Conservation (phyloP, 2,113 vertebrate species). For the Cygnus atratus region DNA sequence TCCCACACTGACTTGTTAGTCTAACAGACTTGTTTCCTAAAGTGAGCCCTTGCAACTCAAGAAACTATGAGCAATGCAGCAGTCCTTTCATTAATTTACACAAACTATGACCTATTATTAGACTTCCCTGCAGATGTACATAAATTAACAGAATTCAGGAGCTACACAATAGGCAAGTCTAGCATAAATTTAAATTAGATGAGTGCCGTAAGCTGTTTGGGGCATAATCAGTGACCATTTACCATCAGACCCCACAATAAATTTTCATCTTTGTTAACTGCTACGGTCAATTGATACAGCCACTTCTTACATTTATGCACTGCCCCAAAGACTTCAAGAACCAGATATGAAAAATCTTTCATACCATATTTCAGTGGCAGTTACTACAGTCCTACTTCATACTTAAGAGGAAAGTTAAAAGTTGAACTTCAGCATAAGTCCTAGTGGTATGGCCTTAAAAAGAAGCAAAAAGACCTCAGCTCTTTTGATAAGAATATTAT, state of each 20-base stretch:
- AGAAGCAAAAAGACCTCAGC: background rate
- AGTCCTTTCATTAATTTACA: background rate
- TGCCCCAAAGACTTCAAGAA: background rate
- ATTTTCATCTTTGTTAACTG: background rate
- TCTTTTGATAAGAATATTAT: background rate
- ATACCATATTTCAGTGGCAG: background rate
- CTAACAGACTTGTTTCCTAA: background rate
- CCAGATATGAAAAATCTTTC: background rate
- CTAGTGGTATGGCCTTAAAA: background rate
- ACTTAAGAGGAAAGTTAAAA: background rate
- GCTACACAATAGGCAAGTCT: background rate
- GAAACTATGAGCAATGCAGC: background rate
- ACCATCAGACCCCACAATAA: background rate
- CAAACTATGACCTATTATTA: background rate
- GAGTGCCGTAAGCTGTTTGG: background rate
- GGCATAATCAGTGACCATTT: background rate
- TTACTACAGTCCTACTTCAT: background rate
- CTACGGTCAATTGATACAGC: background rate
- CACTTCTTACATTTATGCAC: background rate
- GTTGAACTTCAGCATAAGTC: background rate
- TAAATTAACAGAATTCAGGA: background rate
- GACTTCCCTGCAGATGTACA: background rate
- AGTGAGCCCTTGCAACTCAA: background rate
- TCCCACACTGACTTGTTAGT: background rate
- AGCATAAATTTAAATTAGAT: background rate